Conservation (phyloP, 1,140 invertebrate species). For the Anthonomus grandis region DNA sequence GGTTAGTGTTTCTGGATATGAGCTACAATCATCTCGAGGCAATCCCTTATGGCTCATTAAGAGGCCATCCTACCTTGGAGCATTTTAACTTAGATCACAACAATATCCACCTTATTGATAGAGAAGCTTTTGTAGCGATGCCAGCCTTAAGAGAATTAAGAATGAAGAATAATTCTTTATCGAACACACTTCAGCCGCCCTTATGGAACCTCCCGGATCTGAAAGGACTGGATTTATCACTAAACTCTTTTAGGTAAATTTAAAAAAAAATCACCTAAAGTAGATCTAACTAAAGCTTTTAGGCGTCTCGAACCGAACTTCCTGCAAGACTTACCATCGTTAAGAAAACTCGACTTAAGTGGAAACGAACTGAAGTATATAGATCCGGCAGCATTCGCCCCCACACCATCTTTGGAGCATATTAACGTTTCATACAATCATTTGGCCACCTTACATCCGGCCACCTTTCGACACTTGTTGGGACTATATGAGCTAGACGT, state of each 20-base stretch:
- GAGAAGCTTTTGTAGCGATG: constrained; percentile 75
- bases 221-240: constrained; percentile 76
- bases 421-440: constrained; percentile 75
- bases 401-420: constrained; percentile 68
- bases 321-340: constrained; percentile 68
- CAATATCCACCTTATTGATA: constrained; percentile 65
- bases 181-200: constrained; percentile 54
- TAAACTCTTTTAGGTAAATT: constrained; percentile 58
- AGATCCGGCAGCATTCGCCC: constrained; percentile 69
- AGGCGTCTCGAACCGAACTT: constrained; percentile 65
- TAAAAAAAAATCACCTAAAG: no score
- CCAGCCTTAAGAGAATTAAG: constrained; percentile 76
- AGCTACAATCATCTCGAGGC: constrained; percentile 71
- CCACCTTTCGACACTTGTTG: constrained; percentile 68
- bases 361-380: constrained; percentile 69
- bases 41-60: constrained; percentile 69
- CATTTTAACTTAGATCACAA: constrained; percentile 79
- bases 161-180: constrained; percentile 74
- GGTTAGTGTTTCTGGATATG: constrained; percentile 70
- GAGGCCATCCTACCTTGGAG: constrained; percentile 75
- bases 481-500: constrained; percentile 76
- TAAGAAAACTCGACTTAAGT: constrained; percentile 75
- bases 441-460: constrained; percentile 63
- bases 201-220: constrained; percentile 78
- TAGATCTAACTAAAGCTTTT: constrained; percentile 47